Evolutionary conservation across 2,888 invertebrate species (phyloP), one percentile per base, ranked within the genome.

Genomic region (Netelia virgata): DNA sequence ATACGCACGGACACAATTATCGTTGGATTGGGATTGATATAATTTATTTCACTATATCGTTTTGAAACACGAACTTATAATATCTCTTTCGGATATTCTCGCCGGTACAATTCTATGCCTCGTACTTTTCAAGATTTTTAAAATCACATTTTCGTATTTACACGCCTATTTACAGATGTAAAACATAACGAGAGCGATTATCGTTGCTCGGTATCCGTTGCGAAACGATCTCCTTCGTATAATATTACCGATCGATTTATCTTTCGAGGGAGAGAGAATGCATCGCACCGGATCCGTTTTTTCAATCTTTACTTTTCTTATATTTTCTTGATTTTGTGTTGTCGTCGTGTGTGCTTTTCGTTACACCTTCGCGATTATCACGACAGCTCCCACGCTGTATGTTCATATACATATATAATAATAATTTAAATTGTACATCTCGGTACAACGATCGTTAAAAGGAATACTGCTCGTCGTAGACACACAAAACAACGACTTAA

Each of bases 41-140:
- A 92, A 92, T 92, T 92, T 92, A 92, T 92, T 90, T 91, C 87
- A 88, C 91, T 92, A 91, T 91, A 91, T 92, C 91, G 91, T 91
- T 82, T 86, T 91, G 90, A 89, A 92, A 92, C 92, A 92, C 92
- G 92, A 92, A 91, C 91, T 90, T 90, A 91, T 75, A 75, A 89
- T 91, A 89, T 90, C 89, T 88, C 88, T 83, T 36, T 79, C 88
- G 88, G 88, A 90, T 89, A 86, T 88, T 81, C 81, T 76, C 82
- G 74, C 77, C 72, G 68, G 88, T 91, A 90, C 90, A 89, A 89
- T 90, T 88, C 89, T 90, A 90, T 87, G 88, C 83, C 87, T 90
- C 88, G 88, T 87, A 83, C 83, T 72, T 76, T 86, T 89, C 90
- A 86, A 91, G 89, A 78, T 76, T 75, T 57, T 85, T 90, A 88